phyloP scores from a whole-genome alignment of 2,113 vertebrate genomes.

The Suricata suricatta region DNA sequence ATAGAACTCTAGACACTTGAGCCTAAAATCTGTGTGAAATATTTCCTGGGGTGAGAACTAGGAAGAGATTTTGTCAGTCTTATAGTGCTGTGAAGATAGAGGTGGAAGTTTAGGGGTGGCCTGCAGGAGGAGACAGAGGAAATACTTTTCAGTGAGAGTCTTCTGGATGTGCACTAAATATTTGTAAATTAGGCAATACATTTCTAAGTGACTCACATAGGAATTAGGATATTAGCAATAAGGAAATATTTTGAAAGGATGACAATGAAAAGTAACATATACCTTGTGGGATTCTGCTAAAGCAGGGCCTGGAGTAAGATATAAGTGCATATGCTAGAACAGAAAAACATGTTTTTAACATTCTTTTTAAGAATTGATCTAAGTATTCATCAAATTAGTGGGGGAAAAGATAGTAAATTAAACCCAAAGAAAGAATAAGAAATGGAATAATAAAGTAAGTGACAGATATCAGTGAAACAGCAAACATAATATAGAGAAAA shows the following conservation, averaged over 20 bases:
- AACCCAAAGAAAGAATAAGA: neutral
- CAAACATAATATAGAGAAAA: neutral
- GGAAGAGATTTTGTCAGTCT: neutral
- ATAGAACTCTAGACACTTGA: neutral
- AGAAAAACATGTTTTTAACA: neutral
- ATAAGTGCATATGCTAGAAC: neutral
- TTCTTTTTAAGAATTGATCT: neutral
- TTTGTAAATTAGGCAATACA: neutral
- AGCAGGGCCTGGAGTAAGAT: neutral
- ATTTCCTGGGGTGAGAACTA: neutral
- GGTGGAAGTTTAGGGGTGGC: neutral
- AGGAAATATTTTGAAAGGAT: neutral
- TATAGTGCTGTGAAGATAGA: neutral
- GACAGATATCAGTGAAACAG: neutral
- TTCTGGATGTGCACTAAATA: neutral
- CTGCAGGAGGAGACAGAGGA: neutral
- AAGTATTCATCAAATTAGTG: neutral
- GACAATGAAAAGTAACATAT: neutral
- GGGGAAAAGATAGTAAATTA: neutral
- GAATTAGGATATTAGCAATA: neutral
- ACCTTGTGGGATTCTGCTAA: neutral
- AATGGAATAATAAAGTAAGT: neutral
- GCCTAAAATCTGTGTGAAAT: neutral
- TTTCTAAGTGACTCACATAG: neutral
- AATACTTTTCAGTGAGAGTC: neutral